Conservation (phyloP, 2,888 invertebrate genomes). For the Ochlodes sylvanus region DNA sequence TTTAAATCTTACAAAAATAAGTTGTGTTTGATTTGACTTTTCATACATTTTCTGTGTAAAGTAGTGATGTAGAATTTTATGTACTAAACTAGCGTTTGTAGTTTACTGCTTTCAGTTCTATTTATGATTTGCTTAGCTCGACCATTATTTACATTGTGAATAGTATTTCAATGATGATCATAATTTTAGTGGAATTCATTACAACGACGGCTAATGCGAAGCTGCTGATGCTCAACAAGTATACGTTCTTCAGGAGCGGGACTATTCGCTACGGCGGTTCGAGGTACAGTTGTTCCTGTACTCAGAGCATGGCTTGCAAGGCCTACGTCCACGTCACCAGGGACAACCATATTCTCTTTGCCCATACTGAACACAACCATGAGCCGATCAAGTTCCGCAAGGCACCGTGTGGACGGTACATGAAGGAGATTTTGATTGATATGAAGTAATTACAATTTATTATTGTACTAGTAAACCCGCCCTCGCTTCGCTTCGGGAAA, state of each 20-base stretch:
- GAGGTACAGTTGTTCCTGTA: conserved; percentile 42
- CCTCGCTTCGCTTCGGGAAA: no score
- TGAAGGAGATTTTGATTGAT: conserved; percentile 3
- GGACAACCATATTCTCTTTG: conserved; percentile 48
- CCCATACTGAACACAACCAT: conserved; percentile 40
- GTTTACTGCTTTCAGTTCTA: background rate
- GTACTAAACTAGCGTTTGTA: background rate
- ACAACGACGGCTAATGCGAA: conserved; percentile 45
- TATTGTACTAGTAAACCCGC: no score
- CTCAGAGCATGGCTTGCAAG: conserved; percentile 37
- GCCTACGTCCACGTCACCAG: conserved; percentile 48
- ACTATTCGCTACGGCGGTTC: conserved; percentile 44
- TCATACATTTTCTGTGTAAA: no score
- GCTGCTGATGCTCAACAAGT: conserved; percentile 50
- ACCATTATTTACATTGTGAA: background rate
- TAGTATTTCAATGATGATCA: no score
- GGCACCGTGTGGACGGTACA: conserved; percentile 7
- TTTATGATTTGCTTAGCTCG: background rate
- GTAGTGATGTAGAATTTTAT: no score
- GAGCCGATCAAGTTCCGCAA: conserved; percentile 44
- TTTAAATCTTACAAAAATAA: no score
- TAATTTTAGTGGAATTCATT: conserved; percentile 46
- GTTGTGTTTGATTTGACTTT: no score
- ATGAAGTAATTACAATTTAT: background rate
- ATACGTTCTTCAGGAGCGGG: conserved; percentile 54